Base-by-base conservation (phyloP, 2,113 vertebrate genomes). In the Cricetomys ansorgei region DNA sequence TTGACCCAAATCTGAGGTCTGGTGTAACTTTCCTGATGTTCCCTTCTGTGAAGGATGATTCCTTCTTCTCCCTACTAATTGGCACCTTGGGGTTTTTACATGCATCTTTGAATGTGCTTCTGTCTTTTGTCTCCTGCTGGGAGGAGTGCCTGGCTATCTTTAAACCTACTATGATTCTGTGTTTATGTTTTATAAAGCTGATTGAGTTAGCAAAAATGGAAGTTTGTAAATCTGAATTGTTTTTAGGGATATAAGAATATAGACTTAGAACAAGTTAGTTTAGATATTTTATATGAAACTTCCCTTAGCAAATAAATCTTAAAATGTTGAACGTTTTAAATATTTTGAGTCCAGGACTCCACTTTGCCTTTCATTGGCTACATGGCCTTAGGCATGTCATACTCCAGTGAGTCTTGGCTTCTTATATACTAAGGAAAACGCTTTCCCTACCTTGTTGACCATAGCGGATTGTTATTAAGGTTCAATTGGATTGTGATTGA, bases 181-280 rank as follows among this genome's bases (percentile, higher is more conserved):
- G 64, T 40, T 81, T 80, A 16, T 88, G 53, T 92, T 70, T 73
- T 77, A 69, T 23, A 96, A 85, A 87, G 80, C 69, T 87, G 79
- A 83, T 89, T 50, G 55, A 59, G 19, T 69, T 91, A 45, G 23
- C 75, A 70, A 96, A 93, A 92, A 59, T 96, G 53, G 62, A 93
- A 86, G 34, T 93, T 88, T 55, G 1, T 89, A 29, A 69, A 40
- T 91, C 21, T 79, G 57, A 75, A 23, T 64, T 19, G 65, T 76
- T 73, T 88, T 81, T 64, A 89, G 59, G 83, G 43, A 70, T 69
- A 83, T 37, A 80, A 85, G 1, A 76, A 43, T 93, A 27, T 27
- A 31, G 50, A 64, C 73, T 69, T 86, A 95, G 43, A 92, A 69
- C 65, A 40, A 91, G 73, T 92, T 90, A 67, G 77, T 88, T 88